Evolutionary conservation across 2,888 invertebrate genomes (phyloP), one percentile per base, ranked within the genome.

Genomic region (Mythimna ferrago): DNA sequence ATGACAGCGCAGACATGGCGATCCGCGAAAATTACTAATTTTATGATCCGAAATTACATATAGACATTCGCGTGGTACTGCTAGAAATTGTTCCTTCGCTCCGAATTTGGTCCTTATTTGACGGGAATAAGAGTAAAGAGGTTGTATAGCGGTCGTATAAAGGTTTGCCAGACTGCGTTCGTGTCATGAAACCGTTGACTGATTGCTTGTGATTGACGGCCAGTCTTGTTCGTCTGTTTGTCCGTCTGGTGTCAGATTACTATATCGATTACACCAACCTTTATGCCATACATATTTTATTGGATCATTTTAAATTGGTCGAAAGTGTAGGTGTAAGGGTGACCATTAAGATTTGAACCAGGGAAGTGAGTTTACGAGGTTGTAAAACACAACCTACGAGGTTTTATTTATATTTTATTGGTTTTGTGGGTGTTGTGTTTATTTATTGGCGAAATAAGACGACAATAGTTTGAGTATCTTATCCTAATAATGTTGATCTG

Each of bases 1-100:
- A 94, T 92, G 93, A 93, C 93, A 93, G 93, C 90, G 89, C 86
- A 90, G 88, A 84, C 86, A 86, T 84, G 71, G 73, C 82, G 80
- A 79, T 81, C 83, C 83, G 87, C 85, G 82, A 87, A 89, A 90
- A 92, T 91, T 89, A 87, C 88, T 84, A 84, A 89, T 91, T 91
- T 92, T 92, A 92, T 87, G 91, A 90, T 82, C 87, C 87, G 54
- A 92, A 92, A 92, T 92, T 92, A 89, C 88, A 89, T 81, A 83
- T 83, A 83, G 64, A 78, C 79, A 63, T 67, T 60, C n/a, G 16
- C 21, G 41, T 35, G 68, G 61, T 69, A 26, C 58, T 48, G 38
- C 16, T 61, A 63, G 56, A 57, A 71, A 41, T 38, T 61, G 58
- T 21, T 48, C 16, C 26, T 71, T 21, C 9, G 3, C 21, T 53